Base-by-base conservation (phyloP, 2,113 vertebrate species). In the Ceyx cyanopectus region DNA sequence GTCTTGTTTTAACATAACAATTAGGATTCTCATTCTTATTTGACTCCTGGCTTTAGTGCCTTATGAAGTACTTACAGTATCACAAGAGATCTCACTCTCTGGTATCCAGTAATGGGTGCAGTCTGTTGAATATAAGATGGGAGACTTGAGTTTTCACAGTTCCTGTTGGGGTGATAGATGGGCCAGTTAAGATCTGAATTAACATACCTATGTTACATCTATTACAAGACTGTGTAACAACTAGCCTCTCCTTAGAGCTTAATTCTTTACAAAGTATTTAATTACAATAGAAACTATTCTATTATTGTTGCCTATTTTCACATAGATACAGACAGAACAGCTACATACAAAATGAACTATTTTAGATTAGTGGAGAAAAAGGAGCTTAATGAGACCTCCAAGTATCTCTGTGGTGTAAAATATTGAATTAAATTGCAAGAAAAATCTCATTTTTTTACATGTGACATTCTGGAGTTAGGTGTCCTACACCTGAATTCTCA, bases 201-300 rank as follows among this genome's bases (percentile, higher is more conserved):
- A 6, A 0, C 13, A 12, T 30, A 6, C 0, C 0, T 27, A 12
- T 1, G 0, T 77, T 79, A 41, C 3, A 10, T 24, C 14, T 46
- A 29, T 85, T 87, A 43, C 40, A 5, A 63, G 54, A 81, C 73
- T 30, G n/a, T 54, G 60, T 81, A 56, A 75, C 58, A 54, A 17
- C 34, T 58, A 65, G 18, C 7, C 22, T 12, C 37, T 78, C n/a
- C 45, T 60, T 40, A 67, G 9, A 70, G 11, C 13, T 63, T 40
- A 45, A 34, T 53, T 79, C 26, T 68, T 91, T 81, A 30, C 19
- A 15, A 45, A 11, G 4, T 58, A n/a, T 82, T 87, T 69, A 73
- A 80, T 21, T 11, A 51, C 24, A 41, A n/a, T 17, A 77, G 26
- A 32, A 65, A 24, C 29, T 79, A 85, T 43, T 40, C 24, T 22